Conservation (phyloP, 2,797 vertebrate species). For the Acanthiza pusilla region DNA sequence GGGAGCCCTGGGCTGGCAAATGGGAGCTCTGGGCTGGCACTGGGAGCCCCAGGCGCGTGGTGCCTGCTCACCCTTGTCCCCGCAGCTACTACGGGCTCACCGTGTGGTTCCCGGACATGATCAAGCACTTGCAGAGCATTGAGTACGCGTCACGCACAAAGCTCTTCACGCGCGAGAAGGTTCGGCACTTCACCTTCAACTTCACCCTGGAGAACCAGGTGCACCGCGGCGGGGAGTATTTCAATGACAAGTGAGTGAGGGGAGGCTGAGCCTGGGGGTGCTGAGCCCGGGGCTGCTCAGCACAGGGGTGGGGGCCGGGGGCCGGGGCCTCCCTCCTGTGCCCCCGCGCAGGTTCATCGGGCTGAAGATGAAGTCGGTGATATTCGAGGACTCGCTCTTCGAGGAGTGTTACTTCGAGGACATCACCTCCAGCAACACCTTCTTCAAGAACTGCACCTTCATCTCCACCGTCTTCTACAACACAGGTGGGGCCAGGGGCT, state of each 20-base stretch:
- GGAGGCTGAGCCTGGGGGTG: background rate
- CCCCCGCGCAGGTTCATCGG: constrained; percentile 83
- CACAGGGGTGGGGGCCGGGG: no score
- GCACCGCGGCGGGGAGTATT: constrained; percentile 91
- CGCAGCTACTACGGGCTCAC: constrained; percentile 94
- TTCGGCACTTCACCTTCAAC: constrained; percentile 95
- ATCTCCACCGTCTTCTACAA: constrained; percentile 94
- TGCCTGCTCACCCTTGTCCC: background rate
- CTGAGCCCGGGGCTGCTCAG: background rate
- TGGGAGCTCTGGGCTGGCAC: background rate
- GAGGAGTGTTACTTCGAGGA: constrained; percentile 97
- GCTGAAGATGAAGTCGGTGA: constrained; percentile 92
- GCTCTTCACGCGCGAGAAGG: constrained; percentile 87
- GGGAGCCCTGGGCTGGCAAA: no score
- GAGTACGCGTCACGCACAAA: constrained; percentile 91
- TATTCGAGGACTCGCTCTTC: constrained; percentile 93
- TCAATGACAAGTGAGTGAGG: constrained; percentile 88
- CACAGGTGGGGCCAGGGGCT: constrained; percentile 77
- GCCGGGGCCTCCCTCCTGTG: background rate
- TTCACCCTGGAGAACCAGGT: constrained; percentile 98
- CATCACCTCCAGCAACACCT: constrained; percentile 94
- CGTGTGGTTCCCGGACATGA: constrained; percentile 98
- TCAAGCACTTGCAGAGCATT: constrained; percentile 92
- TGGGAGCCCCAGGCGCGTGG: background rate
- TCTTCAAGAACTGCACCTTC: constrained; percentile 98